Evolutionary conservation across 2,113 vertebrate species (phyloP), one percentile per base, ranked within the genome.

Genomic region (Sinosuthora webbiana): DNA sequence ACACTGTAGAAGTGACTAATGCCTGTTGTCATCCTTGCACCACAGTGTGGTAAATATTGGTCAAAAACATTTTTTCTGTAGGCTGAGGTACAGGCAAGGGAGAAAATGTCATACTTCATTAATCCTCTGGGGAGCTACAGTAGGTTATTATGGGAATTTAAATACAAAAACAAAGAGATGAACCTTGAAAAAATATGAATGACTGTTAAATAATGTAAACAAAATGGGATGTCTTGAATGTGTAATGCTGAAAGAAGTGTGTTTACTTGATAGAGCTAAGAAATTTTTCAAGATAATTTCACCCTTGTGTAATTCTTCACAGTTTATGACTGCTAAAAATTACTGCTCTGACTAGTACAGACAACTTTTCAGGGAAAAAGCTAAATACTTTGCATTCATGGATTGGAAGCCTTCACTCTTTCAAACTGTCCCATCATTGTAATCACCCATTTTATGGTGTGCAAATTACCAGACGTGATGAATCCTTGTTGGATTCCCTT

Each of bases 171-270:
- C 24, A 67, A 45, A 65, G 57, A 93, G 52, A 62, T 53, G 67
- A 86, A 73, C 35, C 31, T 88, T 88, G 75, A 85, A 88, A 73
- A 83, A 90, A 82, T 75, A 87, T 16, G 5, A 44, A 28, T 73
- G 17, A 62, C 23, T 70, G 31, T 80, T 93, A 88, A 90, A 93
- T 84, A 94, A 87, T 50, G 47, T 87, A 89, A 86, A 84, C 37
- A 89, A 52, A 83, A 74, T 35, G 23, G 12, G 25, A 65, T 88
- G 50, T 53, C 41, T 73, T 56, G 53, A 85, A 95, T 45, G 22
- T 1, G 15, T 75, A 63, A 78, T 89, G 22, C n/a, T 69, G 49
- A 93, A 82, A 57, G 44, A 91, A 75, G 28, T 42, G 41, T 56
- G 30, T 49, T 85, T 85, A 52, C 53, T 47, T 85, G 62, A 85